Conservation (phyloP, 2,797 vertebrate genomes). For the Microctenopoma lineatum region DNA sequence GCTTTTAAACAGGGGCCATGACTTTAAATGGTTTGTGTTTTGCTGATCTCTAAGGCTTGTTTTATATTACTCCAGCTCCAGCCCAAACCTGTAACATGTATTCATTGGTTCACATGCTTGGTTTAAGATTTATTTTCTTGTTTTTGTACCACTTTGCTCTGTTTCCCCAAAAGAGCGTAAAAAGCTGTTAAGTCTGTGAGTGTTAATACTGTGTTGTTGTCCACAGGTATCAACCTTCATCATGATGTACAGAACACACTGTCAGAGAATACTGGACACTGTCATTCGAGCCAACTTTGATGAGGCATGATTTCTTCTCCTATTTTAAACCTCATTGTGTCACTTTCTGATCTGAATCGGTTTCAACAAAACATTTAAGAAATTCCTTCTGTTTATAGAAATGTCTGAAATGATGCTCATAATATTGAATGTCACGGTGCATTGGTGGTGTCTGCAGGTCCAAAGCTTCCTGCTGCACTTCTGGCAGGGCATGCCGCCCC, state of each 20-base stretch:
- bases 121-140: slow-evolving; percentile 80
- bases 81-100: slow-evolving; percentile 73
- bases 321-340: not conserved
- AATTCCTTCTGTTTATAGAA: not conserved
- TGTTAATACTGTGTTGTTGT: slow-evolving; percentile 56
- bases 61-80: slow-evolving; percentile 72
- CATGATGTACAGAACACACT: slow-evolving; percentile 99
- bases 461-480: slow-evolving; percentile 99
- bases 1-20: slow-evolving; percentile 81
- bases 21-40: slow-evolving; percentile 86
- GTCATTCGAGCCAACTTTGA: slow-evolving; percentile 99
- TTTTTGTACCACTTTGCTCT: slow-evolving; percentile 61
- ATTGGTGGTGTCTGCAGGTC: slow-evolving; percentile 83
- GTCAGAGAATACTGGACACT: slow-evolving; percentile 99
- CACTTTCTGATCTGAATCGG: not conserved
- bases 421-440: slow-evolving; percentile 1
- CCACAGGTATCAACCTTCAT: slow-evolving; percentile 98
- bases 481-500: slow-evolving; percentile 99
- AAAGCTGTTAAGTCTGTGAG: slow-evolving; percentile 38
- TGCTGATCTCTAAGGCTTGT: slow-evolving; percentile 83
- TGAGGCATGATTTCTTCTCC: slow-evolving; percentile 84
- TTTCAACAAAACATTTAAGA: not conserved
- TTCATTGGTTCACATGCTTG: slow-evolving; percentile 78
- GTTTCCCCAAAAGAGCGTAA: slow-evolving; percentile 21
- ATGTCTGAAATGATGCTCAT: not conserved